Evolutionary conservation across 37 sponge, comb jelly and placozoan genomes (phyloP).

Genomic region (Petrosia ficiformis): DNA sequence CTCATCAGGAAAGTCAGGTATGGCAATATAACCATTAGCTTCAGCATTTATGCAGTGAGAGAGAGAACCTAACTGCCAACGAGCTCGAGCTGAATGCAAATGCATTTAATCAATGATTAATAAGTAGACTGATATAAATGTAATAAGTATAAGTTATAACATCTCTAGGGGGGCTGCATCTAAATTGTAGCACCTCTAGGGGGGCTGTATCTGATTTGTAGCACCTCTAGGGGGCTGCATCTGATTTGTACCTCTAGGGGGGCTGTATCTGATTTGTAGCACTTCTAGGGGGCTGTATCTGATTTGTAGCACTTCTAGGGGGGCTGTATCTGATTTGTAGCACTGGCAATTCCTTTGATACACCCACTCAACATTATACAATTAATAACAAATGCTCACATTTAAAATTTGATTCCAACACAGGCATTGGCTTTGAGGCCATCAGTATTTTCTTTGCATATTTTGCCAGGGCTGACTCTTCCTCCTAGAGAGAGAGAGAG

Average conservation of each 20-base stretch:
- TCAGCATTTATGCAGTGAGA: slow-evolving; percentile 84
- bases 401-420: slow-evolving; percentile 86
- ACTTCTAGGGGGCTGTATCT: not conserved
- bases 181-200: no score
- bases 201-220: no score
- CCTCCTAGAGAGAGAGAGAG: slow-evolving; percentile 18
- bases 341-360: no score
- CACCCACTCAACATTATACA: not conserved
- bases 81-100: slow-evolving; percentile 47
- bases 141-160: no score
- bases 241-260: no score
- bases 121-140: no score
- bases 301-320: not conserved
- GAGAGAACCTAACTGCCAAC: slow-evolving; percentile 92
- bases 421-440: slow-evolving; percentile 93
- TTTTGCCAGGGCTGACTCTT: slow-evolving; percentile 79
- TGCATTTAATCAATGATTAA: not conserved
- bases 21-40: slow-evolving; percentile 85
- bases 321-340: not conserved
- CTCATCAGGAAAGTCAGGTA: slow-evolving; percentile 85
- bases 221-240: no score
- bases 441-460: slow-evolving; percentile 98
- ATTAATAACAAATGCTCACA: slow-evolving; percentile 17
- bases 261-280: no score
- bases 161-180: no score